A percentile compares a stretch with the other conserved stretches of the same genome.
Conservation (phyloP, 30 jellyfish, hydroid and myxozoan genomes). For the Morbakka virulenta region DNA sequence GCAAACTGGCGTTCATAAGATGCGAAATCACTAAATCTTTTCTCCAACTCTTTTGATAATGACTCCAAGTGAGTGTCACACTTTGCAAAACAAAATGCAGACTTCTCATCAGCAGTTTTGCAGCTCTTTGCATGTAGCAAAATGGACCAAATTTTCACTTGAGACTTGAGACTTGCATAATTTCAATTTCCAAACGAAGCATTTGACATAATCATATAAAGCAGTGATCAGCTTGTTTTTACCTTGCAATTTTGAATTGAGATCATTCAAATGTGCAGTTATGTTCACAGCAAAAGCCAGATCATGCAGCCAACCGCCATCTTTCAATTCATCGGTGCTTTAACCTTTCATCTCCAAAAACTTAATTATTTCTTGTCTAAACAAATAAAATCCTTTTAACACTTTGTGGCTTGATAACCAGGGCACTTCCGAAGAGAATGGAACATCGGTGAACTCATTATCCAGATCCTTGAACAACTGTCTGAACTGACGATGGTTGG, state of each 20-base stretch:
- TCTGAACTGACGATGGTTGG: neutral
- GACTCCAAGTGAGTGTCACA: too few relatives aligned
- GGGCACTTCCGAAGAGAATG: neutral
- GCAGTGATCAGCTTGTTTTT: neutral
- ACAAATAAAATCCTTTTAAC: neutral
- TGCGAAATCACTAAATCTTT: too few relatives aligned
- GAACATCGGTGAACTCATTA: neutral
- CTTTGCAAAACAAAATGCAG: too few relatives aligned
- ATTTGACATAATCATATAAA: neutral
- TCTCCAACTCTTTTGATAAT: too few relatives aligned
- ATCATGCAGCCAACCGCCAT: constrained; percentile 2
- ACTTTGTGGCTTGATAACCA: neutral
- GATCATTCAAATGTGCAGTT: neutral
- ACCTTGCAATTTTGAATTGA: neutral
- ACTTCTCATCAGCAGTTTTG: too few relatives aligned
- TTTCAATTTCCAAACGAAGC: neutral
- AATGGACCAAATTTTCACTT: neutral
- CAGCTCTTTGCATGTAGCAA: too few relatives aligned
- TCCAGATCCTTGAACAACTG: neutral
- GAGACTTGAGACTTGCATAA: neutral
- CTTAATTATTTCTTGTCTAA: neutral
- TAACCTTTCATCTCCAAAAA: neutral
- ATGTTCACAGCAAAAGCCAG: neutral
- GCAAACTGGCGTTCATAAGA: too few relatives aligned
- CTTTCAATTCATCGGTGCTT: neutral